phyloP scores from a whole-genome alignment of 2,888 invertebrate species.

The Allolobophora icterica region DNA sequence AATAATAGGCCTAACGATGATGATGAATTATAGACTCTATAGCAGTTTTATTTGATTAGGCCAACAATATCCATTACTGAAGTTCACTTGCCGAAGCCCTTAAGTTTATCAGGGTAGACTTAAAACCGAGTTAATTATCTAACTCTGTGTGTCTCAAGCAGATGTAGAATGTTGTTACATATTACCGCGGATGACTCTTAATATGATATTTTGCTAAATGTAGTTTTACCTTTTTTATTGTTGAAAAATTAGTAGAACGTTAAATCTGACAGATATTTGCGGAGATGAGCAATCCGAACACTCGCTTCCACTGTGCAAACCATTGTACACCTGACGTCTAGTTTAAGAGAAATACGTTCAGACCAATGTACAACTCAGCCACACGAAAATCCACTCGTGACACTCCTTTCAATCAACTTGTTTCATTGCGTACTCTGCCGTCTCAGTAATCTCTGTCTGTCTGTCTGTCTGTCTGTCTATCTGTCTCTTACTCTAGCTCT shows the following conservation, averaged over 20 bases:
- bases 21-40: no score
- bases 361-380: not conserved
- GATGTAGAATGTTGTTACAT: not conserved
- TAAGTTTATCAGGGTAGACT: not conserved
- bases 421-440: no score
- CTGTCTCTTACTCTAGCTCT: not conserved
- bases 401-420: not conserved
- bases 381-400: not conserved
- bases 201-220: not conserved
- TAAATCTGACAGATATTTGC: not conserved
- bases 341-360: not conserved
- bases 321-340: not conserved
- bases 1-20: no score
- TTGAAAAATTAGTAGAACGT: not conserved
- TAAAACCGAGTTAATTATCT: no score
- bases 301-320: not conserved
- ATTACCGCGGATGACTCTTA: not conserved
- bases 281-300: not conserved
- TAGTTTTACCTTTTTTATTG: not conserved
- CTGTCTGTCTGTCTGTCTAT: not conserved
- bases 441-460: no score
- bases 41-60: not conserved
- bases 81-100: not conserved
- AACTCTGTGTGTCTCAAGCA: not conserved
- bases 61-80: not conserved